These are phyloP conservation scores for Sylvilagus bachmani DNA, from an alignment of 2,113 vertebrate species.

Conservation along the genomic window DNA sequence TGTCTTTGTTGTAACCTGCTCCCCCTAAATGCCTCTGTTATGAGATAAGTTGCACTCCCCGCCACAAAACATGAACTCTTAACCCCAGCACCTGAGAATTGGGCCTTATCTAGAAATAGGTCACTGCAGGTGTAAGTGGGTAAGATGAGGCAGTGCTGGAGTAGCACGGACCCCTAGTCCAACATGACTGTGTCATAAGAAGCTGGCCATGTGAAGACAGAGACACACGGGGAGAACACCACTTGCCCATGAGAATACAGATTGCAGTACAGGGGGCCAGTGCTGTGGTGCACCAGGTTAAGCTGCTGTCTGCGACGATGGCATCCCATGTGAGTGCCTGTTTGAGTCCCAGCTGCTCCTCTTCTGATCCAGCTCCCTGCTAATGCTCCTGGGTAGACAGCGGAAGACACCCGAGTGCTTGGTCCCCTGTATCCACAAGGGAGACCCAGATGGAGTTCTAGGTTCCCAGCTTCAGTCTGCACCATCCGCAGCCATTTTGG, in stretches of 20 bases:
- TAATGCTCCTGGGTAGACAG: too few relatives aligned
- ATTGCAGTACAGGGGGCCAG: too few relatives aligned
- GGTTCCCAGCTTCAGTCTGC: too few relatives aligned
- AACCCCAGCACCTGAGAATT: background rate
- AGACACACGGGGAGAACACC: background rate
- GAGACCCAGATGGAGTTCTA: too few relatives aligned
- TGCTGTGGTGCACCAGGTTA: too few relatives aligned
- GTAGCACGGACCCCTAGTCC: background rate
- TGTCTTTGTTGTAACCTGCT: background rate
- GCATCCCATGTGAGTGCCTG: too few relatives aligned
- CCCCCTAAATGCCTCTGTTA: background rate
- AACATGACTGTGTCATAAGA: background rate
- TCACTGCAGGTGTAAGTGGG: background rate
- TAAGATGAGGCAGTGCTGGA: background rate
- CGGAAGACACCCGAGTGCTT: too few relatives aligned
- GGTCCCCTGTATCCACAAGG: too few relatives aligned
- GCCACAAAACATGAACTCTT: slow-evolving; percentile 6
- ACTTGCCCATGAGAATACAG: background rate
- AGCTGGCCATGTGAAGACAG: background rate
- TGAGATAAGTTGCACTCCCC: background rate
- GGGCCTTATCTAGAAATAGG: slow-evolving; percentile 41
- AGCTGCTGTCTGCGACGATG: too few relatives aligned
- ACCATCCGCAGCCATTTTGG: too few relatives aligned
- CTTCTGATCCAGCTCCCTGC: too few relatives aligned
- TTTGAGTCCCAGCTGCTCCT: too few relatives aligned